Evolutionary conservation across 2,113 vertebrate genomes (phyloP).

Genomic region (Poeciliopsis turrubarensis): DNA sequence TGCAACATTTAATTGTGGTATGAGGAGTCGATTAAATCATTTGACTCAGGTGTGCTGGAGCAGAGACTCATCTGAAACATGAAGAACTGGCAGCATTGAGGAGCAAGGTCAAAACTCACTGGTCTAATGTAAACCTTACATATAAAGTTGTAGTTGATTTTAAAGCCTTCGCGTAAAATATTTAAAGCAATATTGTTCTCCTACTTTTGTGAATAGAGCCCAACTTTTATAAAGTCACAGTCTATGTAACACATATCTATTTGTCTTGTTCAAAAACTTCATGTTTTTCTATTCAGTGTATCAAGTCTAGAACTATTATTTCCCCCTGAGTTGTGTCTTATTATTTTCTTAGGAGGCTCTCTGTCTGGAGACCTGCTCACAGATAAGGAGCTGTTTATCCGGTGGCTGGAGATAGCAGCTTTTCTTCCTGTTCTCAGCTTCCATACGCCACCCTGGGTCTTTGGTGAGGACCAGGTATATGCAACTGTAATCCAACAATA

Average conservation of each 20-base stretch:
- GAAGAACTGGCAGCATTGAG: not conserved
- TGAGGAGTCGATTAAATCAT: not conserved
- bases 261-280: not conserved
- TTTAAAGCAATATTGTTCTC: not conserved
- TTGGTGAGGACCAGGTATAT: conserved; percentile 81
- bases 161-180: not conserved
- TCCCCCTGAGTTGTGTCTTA: not conserved
- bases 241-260: not conserved
- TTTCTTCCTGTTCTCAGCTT: conserved; percentile 92
- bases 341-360: conserved; percentile 81
- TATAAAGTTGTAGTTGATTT: not conserved
- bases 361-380: conserved; percentile 68
- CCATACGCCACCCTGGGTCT: conserved; percentile 87
- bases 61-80: not conserved
- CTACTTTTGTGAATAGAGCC: not conserved
- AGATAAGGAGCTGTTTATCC: conserved; percentile 87
- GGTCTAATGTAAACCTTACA: not conserved
- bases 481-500: not conserved
- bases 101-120: not conserved
- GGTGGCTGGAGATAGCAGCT: conserved; percentile 87
- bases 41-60: not conserved
- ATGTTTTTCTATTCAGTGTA: not conserved
- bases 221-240: not conserved
- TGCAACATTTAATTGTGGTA: not conserved
- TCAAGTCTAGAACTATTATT: not conserved